A percentile compares a stretch with the other conserved stretches of the same genome.
These are phyloP conservation scores for Xyrauchen texanus DNA, from an alignment of 2,113 vertebrate genomes.

Conservation along the genomic window DNA sequence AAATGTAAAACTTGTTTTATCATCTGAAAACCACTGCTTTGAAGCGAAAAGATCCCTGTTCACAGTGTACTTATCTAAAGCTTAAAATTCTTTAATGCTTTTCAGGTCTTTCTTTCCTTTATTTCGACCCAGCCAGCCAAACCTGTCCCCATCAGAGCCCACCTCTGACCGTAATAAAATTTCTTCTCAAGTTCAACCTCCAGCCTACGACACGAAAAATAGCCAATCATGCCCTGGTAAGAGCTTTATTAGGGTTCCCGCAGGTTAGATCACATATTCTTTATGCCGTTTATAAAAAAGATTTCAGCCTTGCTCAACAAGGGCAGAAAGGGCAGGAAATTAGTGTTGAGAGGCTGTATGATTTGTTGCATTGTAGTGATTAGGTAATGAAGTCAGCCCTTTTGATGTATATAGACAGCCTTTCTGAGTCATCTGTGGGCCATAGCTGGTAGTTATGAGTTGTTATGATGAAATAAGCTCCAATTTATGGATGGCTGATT, in stretches of 20 bases:
- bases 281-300: slow-evolving; percentile 27
- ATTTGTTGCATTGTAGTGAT: slow-evolving; percentile 1
- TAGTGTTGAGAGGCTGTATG: slow-evolving; percentile 3
- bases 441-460: background rate
- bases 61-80: slow-evolving; percentile 19
- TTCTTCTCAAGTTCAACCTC: background rate
- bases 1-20: background rate
- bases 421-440: background rate
- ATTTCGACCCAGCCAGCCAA: background rate
- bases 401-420: background rate
- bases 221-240: slow-evolving; percentile 25
- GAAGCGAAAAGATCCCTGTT: slow-evolving; percentile 8
- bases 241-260: slow-evolving; percentile 9
- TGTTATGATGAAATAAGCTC: slow-evolving; percentile 15
- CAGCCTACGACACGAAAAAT: slow-evolving; percentile 31
- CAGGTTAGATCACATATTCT: slow-evolving; percentile 12
- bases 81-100: background rate
- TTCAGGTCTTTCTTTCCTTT: slow-evolving; percentile 17
- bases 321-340: slow-evolving; percentile 11
- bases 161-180: slow-evolving; percentile 10
- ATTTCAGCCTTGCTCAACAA: slow-evolving; percentile 7
- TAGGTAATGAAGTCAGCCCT: slow-evolving; percentile 24
- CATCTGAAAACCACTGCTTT: slow-evolving; percentile 2
- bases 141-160: background rate
- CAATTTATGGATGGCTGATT: background rate